Evolutionary conservation across 2,888 invertebrate species (phyloP).

Genomic region (Athalia rosae): DNA sequence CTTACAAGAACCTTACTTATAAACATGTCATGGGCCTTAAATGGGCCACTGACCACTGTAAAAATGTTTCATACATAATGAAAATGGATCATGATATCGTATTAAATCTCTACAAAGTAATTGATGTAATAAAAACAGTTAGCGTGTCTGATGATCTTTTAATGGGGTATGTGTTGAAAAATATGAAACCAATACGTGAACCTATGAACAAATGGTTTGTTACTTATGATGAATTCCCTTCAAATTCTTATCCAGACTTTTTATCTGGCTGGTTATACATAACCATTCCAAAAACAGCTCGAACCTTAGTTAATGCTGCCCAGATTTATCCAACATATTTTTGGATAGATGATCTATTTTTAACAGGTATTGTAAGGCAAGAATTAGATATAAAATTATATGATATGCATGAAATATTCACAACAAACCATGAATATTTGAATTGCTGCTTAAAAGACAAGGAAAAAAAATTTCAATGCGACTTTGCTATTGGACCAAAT

Average conservation of each 20-base stretch:
- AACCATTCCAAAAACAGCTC: slow-evolving; percentile 80
- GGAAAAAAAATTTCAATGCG: slow-evolving; percentile 75
- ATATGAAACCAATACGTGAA: slow-evolving; percentile 80
- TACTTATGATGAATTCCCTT: slow-evolving; percentile 79
- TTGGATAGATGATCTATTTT: slow-evolving; percentile 94
- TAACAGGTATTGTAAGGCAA: slow-evolving; percentile 86
- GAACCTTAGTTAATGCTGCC: slow-evolving; percentile 76
- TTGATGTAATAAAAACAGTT: slow-evolving; percentile 57
- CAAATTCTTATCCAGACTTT: slow-evolving; percentile 82
- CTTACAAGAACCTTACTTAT: slow-evolving; percentile 87
- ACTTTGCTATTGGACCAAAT: slow-evolving; percentile 84
- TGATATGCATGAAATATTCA: slow-evolving; percentile 79
- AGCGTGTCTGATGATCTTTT: slow-evolving; percentile 71
- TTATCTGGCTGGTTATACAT: slow-evolving; percentile 91
- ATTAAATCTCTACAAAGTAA: slow-evolving; percentile 79
- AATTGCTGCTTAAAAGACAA: slow-evolving; percentile 83
- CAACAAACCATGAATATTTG: slow-evolving; percentile 83
- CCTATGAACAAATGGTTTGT: slow-evolving; percentile 89
- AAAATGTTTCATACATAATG: slow-evolving; percentile 79
- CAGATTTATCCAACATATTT: slow-evolving; percentile 79
- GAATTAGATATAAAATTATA: slow-evolving; percentile 76
- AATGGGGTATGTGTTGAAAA: slow-evolving; percentile 81
- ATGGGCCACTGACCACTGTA: slow-evolving; percentile 82
- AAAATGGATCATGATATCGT: slow-evolving; percentile 91
- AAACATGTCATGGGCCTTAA: slow-evolving; percentile 89